Conservation (phyloP, 2,888 invertebrate species). For the Cylloceria caligata region DNA sequence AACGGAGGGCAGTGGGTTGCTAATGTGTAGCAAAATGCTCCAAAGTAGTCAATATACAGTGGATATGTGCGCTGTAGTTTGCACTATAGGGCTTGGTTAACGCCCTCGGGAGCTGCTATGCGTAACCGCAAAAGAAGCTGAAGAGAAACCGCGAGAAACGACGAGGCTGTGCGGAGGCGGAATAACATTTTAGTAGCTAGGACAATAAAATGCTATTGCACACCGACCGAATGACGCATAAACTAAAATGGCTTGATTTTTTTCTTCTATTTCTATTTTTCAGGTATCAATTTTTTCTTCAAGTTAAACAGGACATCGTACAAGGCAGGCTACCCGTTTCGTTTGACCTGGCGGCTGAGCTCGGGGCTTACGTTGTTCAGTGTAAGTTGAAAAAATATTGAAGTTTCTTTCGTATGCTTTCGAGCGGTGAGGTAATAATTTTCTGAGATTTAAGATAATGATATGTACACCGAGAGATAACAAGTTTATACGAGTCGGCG, state of each 20-base stretch:
- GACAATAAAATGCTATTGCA: constrained; percentile 3
- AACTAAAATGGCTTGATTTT: background rate
- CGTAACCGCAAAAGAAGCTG: constrained; percentile 37
- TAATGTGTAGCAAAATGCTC: constrained; percentile 46
- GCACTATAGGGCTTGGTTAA: background rate
- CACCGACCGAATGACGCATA: background rate
- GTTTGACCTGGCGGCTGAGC: constrained; percentile 95
- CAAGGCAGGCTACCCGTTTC: constrained; percentile 96
- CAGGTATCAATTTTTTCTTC: constrained; percentile 98
- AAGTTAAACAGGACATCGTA: constrained; percentile 98
- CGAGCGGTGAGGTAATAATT: background rate
- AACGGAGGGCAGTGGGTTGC: background rate
- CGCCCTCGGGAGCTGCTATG: constrained; percentile 12
- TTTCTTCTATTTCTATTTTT: constrained; percentile 74
- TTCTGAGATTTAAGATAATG: background rate
- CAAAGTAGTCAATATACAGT: constrained; percentile 3
- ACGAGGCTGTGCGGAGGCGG: constrained; percentile 24
- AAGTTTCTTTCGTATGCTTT: background rate
- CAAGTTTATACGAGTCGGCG: background rate
- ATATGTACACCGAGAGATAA: background rate
- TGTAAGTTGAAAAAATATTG: constrained; percentile 89
- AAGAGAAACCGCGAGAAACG: constrained; percentile 11
- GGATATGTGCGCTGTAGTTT: constrained; percentile 4
- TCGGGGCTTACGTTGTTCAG: constrained; percentile 97
- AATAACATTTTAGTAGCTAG: constrained; percentile 1